Conservation (phyloP, 2,113 vertebrate genomes). For the Austrofundulus limnaeus region DNA sequence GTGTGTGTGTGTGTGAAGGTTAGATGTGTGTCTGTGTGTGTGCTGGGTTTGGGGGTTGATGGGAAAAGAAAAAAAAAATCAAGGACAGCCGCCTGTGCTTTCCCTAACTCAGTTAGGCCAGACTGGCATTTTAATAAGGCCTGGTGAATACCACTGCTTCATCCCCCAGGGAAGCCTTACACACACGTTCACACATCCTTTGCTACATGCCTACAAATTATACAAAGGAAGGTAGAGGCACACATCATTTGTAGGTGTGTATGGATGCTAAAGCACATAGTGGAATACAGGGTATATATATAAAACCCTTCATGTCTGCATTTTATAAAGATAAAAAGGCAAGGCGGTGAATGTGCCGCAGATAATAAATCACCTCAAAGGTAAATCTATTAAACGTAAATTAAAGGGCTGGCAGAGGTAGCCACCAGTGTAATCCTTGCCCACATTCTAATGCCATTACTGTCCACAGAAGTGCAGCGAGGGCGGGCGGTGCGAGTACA, state of each 20-base stretch:
- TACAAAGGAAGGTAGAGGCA: constrained; percentile 23
- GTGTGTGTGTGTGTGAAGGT: constrained; percentile 33
- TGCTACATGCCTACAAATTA: constrained; percentile 52
- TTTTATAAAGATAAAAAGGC: constrained; percentile 37
- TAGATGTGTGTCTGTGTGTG: constrained; percentile 32
- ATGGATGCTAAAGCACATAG: constrained; percentile 18
- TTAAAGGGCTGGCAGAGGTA: constrained; percentile 52
- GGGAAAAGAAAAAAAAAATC: constrained; percentile 48
- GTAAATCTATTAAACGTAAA: constrained; percentile 70
- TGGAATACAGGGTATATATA: background rate
- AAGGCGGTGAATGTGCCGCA: constrained; percentile 28
- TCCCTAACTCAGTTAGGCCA: constrained; percentile 70
- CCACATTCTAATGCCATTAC: constrained; percentile 58
- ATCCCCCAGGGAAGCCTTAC: constrained; percentile 62
- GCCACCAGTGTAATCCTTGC: constrained; percentile 35
- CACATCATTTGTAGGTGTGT: constrained; percentile 38
- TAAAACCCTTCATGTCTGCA: constrained; percentile 12
- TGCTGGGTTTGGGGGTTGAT: constrained; percentile 51
- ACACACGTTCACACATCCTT: constrained; percentile 52
- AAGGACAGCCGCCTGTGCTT: constrained; percentile 69
- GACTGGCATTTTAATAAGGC: constrained; percentile 82
- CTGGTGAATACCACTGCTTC: constrained; percentile 80
- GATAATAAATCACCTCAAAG: constrained; percentile 69
- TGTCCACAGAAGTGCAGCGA: constrained; percentile 34
- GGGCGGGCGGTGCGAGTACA: constrained; percentile 19